Base-by-base conservation (phyloP, 2,888 invertebrate species). In the Leucophenga montana region DNA sequence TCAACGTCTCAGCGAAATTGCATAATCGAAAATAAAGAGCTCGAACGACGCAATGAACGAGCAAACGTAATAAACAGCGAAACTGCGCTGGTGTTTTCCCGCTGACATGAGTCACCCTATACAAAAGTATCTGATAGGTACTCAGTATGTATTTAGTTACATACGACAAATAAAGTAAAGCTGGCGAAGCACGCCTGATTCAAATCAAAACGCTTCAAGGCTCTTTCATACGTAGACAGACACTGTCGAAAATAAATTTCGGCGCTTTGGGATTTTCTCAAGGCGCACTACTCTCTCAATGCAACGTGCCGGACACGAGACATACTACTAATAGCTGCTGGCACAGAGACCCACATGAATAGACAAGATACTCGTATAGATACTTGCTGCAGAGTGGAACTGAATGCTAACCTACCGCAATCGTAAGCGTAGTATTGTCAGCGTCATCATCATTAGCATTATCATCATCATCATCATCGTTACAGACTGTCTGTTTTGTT, bases 121-220 rank as follows among this genome's bases (percentile, higher is more conserved):
- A n/a, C 27, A 27, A 27, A 27, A 27, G 27, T 27, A 14, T n/a
- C 16, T 48, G 46, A 64, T 48, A 64, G 9, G 3, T 16, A 50
- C 50, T 50, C 22, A 46, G 20, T 46, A 62, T 33, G 33, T 33
- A 33, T 33, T 3, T 33, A 33, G 8, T 39, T 39, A 11, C 8
- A 5, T 39, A 50, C 14, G n/a, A n/a, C 14, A n/a, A n/a, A 18
- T 16, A 50, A n/a, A 50, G 50, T 50, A 31, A 61, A 18, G 13
- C 22, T 54, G 59, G 53, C 61, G 39, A 18, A 18, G 53, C 33
- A 39, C 18, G 13, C 18, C 18, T 50, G 18, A 16, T 48, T 67
- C 69, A 80, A 82, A 85, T 82, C 74, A 82, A 82, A 85, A 84
- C 71, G 62, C 62, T 48, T 74, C 81, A 82, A 82, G 85, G 85